Conservation (phyloP, 2,113 vertebrate genomes). For the Stercorarius parasiticus region DNA sequence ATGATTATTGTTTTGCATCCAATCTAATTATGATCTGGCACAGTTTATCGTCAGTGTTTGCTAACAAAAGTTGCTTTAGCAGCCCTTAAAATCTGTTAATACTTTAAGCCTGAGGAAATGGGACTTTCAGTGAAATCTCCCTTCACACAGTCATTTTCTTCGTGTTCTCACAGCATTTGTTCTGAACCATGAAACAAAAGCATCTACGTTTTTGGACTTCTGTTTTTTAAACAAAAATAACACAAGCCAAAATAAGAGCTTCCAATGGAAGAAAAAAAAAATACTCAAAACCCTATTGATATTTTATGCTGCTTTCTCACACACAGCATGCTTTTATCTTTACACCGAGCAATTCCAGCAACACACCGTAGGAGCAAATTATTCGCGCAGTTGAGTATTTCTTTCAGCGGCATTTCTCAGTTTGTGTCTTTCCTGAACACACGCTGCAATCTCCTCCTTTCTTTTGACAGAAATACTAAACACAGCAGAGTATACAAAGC, state of each 20-base stretch:
- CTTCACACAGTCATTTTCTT: neutral
- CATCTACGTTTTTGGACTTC: rapidly evolving
- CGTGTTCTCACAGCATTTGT: neutral
- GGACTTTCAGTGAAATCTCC: neutral
- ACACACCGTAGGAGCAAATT: neutral
- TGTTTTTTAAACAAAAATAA: neutral
- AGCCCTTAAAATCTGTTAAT: neutral
- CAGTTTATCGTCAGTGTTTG: neutral
- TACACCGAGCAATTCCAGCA: neutral
- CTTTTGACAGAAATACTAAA: neutral
- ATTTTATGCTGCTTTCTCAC: neutral
- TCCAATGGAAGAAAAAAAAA: neutral
- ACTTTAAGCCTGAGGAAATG: neutral
- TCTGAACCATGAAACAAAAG: neutral
- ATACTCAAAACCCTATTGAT: neutral
- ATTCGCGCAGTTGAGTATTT: neutral
- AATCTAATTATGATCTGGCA: neutral
- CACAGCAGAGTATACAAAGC: neutral
- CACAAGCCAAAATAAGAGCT: neutral
- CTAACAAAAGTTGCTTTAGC: neutral
- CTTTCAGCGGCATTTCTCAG: rapidly evolving
- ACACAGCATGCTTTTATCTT: neutral
- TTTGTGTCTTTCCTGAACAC: neutral
- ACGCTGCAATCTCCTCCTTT: neutral
- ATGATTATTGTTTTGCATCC: neutral